Conservation (phyloP, 2,113 vertebrate species). For the Dipodomys merriami region DNA sequence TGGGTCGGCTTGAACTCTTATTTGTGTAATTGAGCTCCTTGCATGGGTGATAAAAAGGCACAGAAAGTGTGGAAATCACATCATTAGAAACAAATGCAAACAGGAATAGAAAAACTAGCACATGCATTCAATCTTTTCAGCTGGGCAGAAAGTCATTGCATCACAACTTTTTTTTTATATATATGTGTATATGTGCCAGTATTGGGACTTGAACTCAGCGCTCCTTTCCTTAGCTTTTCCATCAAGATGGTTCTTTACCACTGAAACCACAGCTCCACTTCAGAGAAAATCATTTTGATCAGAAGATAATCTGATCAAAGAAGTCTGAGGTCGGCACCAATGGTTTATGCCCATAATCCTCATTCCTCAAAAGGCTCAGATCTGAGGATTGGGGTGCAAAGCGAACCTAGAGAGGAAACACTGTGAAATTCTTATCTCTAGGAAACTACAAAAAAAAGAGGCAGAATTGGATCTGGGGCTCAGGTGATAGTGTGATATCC, state of each 20-base stretch:
- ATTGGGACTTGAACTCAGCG: too few relatives aligned
- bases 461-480: too few relatives aligned
- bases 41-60: constrained; percentile 6
- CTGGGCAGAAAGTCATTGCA: background rate
- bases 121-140: background rate
- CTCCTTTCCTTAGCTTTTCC: too few relatives aligned
- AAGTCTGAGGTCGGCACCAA: constrained; percentile 34
- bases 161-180: too few relatives aligned
- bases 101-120: background rate
- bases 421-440: too few relatives aligned
- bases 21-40: constrained; percentile 1
- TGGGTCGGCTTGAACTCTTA: constrained; percentile 17
- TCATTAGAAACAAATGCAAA: constrained; percentile 36
- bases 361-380: background rate
- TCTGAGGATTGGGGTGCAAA: background rate
- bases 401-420: background rate
- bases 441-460: too few relatives aligned
- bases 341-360: too few relatives aligned
- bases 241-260: too few relatives aligned
- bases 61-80: background rate
- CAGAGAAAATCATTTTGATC: background rate
- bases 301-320: background rate
- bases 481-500: too few relatives aligned
- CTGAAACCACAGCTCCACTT: too few relatives aligned
- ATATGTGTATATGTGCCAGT: too few relatives aligned